These are phyloP conservation scores for Parnassius orleans DNA, from an alignment of 2,888 invertebrate species.

Conservation along the genomic window DNA sequence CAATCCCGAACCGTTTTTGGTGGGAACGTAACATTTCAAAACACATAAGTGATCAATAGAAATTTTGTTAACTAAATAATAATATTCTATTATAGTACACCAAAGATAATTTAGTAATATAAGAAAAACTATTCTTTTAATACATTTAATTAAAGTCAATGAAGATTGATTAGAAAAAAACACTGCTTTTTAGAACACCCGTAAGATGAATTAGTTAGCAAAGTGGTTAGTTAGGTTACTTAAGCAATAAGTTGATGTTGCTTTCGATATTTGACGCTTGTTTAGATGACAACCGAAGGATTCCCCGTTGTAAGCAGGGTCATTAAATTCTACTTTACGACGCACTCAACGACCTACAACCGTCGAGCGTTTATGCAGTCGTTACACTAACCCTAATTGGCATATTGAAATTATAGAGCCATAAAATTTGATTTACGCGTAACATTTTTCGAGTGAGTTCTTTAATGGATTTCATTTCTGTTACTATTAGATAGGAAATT, in stretches of 20 bases:
- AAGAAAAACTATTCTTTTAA: too few relatives aligned
- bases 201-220: neutral
- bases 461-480: neutral
- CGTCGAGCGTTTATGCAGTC: constrained; percentile 61
- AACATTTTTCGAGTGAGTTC: constrained; percentile 9
- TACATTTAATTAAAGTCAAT: too few relatives aligned
- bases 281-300: constrained; percentile 39
- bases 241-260: too few relatives aligned
- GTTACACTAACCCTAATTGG: constrained; percentile 73
- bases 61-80: too few relatives aligned
- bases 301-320: constrained; percentile 57
- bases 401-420: constrained; percentile 68
- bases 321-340: constrained; percentile 73
- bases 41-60: too few relatives aligned
- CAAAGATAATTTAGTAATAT: too few relatives aligned
- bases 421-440: constrained; percentile 38
- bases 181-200: neutral
- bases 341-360: constrained; percentile 49
- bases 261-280: constrained; percentile 6
- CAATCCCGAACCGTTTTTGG: too few relatives aligned
- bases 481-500: too few relatives aligned
- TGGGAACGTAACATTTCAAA: too few relatives aligned
- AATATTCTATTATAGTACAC: too few relatives aligned
- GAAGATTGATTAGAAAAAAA: neutral
- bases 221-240: neutral